phyloP scores from a whole-genome alignment of 2,888 invertebrate genomes.

The Rhogogaster chlorosoma region DNA sequence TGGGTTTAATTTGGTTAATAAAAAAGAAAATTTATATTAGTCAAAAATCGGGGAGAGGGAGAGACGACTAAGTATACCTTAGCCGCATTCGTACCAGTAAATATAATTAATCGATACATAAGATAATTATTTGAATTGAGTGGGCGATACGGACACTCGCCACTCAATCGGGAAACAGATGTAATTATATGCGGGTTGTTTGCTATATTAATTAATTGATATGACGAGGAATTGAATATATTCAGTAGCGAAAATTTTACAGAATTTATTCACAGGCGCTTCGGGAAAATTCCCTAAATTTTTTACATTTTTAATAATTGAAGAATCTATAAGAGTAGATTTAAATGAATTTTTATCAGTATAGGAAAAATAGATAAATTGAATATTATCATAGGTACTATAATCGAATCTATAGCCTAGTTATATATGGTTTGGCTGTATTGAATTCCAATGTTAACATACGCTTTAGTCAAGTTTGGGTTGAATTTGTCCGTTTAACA shows the following conservation, averaged over 20 bases:
- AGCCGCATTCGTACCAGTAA: neutral
- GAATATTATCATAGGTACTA: too few species aligned
- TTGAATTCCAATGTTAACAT: neutral
- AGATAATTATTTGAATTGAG: neutral
- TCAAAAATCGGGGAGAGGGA: neutral
- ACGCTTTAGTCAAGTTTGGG: neutral
- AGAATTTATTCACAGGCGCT: neutral
- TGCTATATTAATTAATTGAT: neutral
- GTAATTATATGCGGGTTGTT: neutral
- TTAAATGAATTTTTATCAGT: too few species aligned
- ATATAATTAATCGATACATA: constrained; percentile 1
- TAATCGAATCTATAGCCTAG: too few species aligned
- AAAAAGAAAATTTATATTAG: neutral
- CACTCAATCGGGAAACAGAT: neutral
- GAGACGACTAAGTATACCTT: neutral
- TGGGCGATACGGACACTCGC: neutral
- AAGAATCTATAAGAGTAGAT: too few species aligned
- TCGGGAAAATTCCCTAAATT: neutral
- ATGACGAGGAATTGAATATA: neutral
- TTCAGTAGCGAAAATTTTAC: neutral
- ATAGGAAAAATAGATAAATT: too few species aligned
- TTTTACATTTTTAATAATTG: neutral
- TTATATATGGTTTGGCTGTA: neutral
- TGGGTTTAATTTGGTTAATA: constrained; percentile 6
- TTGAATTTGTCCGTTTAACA: neutral